Evolutionary conservation across 2,797 vertebrate genomes (phyloP).

Genomic region (Lacerta viridis): DNA sequence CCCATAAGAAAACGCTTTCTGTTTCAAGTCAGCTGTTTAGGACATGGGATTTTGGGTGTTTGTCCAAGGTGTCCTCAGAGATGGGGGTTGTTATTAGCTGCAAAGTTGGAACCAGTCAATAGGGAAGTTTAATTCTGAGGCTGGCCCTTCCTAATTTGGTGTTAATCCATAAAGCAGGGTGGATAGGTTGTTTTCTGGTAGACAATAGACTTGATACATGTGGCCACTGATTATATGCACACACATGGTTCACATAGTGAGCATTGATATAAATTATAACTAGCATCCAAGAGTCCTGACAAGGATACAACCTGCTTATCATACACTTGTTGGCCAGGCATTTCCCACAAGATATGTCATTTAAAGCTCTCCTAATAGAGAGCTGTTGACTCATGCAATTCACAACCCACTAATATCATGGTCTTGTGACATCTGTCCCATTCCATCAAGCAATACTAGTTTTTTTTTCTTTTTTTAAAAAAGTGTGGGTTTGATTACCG

Average conservation of each 20-base stretch:
- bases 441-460: background rate
- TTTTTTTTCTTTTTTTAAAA: background rate
- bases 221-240: background rate
- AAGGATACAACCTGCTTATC: background rate
- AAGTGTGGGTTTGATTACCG: constrained; percentile 19
- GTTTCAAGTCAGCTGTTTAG: too few relatives aligned
- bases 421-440: background rate
- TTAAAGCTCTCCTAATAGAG: background rate
- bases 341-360: background rate
- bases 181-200: background rate
- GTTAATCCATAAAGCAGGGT: background rate
- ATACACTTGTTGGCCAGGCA: background rate
- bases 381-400: background rate
- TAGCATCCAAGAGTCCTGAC: background rate
- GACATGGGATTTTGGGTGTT: too few relatives aligned
- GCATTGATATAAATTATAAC: background rate
- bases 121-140: background rate
- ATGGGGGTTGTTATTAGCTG: background rate
- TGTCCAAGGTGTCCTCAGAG: too few relatives aligned
- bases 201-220: background rate
- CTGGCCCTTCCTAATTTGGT: background rate
- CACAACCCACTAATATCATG: background rate
- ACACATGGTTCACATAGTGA: background rate
- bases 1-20: too few relatives aligned
- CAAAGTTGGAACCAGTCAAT: background rate